Evolutionary conservation across 2,113 vertebrate species (phyloP).

Genomic region (Lophotis ruficrista): DNA sequence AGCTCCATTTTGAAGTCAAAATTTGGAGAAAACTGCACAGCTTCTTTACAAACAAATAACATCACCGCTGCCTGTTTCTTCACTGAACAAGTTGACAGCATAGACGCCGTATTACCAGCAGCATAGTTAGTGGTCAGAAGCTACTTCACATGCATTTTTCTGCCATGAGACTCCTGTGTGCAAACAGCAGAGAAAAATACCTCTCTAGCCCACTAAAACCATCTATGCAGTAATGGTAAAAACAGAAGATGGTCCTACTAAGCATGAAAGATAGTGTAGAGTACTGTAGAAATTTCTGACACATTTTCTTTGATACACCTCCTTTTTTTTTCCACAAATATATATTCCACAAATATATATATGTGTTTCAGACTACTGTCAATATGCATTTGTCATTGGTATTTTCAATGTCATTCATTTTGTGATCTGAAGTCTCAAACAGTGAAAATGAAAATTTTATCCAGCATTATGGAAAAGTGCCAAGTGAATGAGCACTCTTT

Average conservation of each 20-base stretch:
- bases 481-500: background rate
- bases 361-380: constrained; percentile 7
- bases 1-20: background rate
- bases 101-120: background rate
- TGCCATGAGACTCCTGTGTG: background rate
- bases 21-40: background rate
- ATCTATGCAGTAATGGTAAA: background rate
- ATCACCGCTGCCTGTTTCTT: background rate
- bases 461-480: background rate
- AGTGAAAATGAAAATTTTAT: constrained; percentile 30
- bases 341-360: background rate
- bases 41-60: background rate
- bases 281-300: background rate
- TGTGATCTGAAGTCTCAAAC: constrained; percentile 45
- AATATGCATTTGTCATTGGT: background rate
- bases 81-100: background rate
- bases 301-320: constrained; percentile 7
- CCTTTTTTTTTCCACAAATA: background rate
- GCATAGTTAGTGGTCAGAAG: background rate
- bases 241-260: background rate
- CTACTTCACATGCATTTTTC: background rate
- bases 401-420: constrained; percentile 52
- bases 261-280: background rate
- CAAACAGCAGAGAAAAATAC: background rate
- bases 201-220: background rate